These are phyloP conservation scores for Regulus satrapa DNA, from an alignment of 2,113 vertebrate genomes.

Conservation along the genomic window DNA sequence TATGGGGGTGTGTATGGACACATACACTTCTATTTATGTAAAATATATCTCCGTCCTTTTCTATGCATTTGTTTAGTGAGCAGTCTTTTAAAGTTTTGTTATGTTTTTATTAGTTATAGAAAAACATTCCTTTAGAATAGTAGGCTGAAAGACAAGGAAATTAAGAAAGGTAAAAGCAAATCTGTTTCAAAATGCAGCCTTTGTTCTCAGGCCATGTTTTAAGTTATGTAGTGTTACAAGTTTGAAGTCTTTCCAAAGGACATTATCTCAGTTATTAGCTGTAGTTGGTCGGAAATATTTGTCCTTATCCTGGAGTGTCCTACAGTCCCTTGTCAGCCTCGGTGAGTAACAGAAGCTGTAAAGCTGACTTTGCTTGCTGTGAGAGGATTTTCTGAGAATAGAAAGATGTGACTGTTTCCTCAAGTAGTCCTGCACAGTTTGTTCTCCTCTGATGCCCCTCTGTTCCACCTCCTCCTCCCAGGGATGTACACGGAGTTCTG, in stretches of 20 bases:
- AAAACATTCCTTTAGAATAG: background rate
- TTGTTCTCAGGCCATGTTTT: background rate
- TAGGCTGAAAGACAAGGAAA: background rate
- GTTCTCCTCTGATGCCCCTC: background rate
- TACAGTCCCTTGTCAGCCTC: background rate
- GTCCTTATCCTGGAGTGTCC: background rate
- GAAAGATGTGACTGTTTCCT: background rate
- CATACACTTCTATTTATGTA: background rate
- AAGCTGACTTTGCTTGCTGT: background rate
- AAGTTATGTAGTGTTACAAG: background rate
- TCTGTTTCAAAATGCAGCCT: background rate
- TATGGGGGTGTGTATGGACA: background rate
- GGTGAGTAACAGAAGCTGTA: background rate
- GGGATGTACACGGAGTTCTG: background rate
- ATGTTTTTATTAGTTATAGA: background rate
- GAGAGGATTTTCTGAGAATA: slow-evolving; percentile 17
- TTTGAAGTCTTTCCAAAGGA: background rate
- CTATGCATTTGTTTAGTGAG: background rate
- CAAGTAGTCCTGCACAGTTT: background rate
- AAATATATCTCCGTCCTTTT: background rate
- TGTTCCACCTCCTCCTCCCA: background rate
- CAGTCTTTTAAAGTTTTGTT: background rate
- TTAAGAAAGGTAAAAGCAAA: background rate
- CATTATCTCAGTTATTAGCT: background rate
- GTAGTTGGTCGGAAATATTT: background rate